phyloP scores from a whole-genome alignment of 2,113 vertebrate species.

The Tautogolabrus adspersus region DNA sequence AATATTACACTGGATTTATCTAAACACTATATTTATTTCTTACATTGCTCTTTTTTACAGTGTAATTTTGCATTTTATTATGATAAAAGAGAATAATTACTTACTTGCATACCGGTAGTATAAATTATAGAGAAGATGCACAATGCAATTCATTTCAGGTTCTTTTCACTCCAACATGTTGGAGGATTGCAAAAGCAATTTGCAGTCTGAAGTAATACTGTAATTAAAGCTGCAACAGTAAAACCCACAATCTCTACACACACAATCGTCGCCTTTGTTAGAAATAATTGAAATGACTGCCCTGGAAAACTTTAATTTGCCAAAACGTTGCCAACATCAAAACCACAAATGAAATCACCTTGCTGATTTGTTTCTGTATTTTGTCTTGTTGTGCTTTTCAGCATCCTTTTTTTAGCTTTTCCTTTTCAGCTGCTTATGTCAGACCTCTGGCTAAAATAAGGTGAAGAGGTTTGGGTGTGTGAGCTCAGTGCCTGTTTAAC shows the following conservation, averaged over 20 bases:
- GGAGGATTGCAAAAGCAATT: not conserved
- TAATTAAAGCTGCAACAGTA: slow-evolving; percentile 7
- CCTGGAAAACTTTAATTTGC: slow-evolving; percentile 16
- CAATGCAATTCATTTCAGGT: not conserved
- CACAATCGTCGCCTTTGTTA: not conserved
- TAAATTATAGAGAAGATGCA: slow-evolving; percentile 2
- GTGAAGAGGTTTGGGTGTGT: slow-evolving; percentile 58
- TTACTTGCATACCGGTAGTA: not conserved
- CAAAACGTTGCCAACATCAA: slow-evolving; percentile 7
- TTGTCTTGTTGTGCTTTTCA: not conserved
- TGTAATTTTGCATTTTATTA: slow-evolving; percentile 1
- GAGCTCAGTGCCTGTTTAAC: slow-evolving; percentile 65
- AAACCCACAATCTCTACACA: not conserved
- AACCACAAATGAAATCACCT: slow-evolving; percentile 48
- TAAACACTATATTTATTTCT: not conserved
- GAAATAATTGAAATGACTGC: slow-evolving; percentile 9
- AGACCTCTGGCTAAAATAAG: slow-evolving; percentile 54
- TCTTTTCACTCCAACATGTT: not conserved
- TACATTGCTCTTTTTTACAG: not conserved
- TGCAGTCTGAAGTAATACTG: not conserved
- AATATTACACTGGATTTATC: not conserved
- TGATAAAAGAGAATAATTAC: not conserved
- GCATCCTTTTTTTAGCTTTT: slow-evolving; percentile 29
- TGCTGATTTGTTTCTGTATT: not conserved
- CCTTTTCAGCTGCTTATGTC: slow-evolving; percentile 62